A percentile compares a stretch with the other conserved stretches of the same genome.
Conservation (phyloP, 1,140 invertebrate species). For the Ceratitis capitata region DNA sequence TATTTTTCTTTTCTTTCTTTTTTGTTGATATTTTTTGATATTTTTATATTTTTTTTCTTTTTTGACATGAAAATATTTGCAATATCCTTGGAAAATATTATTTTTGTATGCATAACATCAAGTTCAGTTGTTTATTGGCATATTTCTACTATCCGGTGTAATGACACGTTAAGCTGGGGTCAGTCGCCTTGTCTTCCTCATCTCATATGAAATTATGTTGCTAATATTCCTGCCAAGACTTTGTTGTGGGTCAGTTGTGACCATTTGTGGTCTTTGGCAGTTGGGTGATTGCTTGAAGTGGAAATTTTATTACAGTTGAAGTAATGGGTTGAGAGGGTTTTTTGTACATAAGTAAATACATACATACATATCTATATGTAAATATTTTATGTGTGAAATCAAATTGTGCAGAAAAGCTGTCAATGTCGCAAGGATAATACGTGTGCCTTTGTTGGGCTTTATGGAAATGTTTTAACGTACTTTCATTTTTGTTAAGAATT, state of each 20-base stretch:
- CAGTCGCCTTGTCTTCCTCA: background rate
- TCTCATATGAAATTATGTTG: background rate
- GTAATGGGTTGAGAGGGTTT: background rate
- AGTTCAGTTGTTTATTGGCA: constrained; percentile 28
- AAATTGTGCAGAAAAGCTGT: constrained; percentile 34
- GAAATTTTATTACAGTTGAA: constrained; percentile 13
- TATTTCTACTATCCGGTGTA: background rate
- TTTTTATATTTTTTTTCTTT: too few relatives aligned
- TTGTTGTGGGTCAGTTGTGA: background rate
- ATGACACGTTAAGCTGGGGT: constrained; percentile 33
- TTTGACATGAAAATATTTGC: constrained; percentile 33
- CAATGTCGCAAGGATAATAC: background rate
- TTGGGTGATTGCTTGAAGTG: background rate
- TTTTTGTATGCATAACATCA: constrained; percentile 31
- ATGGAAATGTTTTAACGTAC: background rate
- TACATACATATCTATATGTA: too few relatives aligned
- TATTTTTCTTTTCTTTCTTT: too few relatives aligned
- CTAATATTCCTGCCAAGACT: background rate
- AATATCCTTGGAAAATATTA: constrained; percentile 2
- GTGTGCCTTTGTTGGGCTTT: background rate
- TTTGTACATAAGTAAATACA: too few relatives aligned
- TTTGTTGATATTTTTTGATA: too few relatives aligned
- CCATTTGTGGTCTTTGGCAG: too few relatives aligned
- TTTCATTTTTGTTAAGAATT: too few relatives aligned
- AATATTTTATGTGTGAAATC: background rate